phyloP scores from a whole-genome alignment of 2,113 vertebrate species.

The Baryphthengus martii region DNA sequence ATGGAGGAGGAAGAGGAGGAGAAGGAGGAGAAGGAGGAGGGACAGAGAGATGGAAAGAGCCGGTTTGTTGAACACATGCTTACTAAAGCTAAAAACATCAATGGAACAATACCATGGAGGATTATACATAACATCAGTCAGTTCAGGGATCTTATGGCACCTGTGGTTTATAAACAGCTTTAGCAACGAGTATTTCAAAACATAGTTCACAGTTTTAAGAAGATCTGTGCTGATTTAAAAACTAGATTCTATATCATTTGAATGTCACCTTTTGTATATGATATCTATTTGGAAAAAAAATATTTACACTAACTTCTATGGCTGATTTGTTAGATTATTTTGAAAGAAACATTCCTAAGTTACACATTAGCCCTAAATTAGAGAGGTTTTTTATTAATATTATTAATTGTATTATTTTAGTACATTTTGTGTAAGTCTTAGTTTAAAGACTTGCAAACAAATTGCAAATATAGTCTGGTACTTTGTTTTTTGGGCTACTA shows the following conservation, averaged over 20 bases:
- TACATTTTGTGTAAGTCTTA: conserved; percentile 66
- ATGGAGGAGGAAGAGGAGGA: neutral
- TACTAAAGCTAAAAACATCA: conserved; percentile 72
- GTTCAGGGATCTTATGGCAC: conserved; percentile 92
- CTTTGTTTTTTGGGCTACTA: conserved; percentile 56
- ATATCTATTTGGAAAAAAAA: conserved; percentile 81
- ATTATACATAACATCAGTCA: conserved; percentile 73
- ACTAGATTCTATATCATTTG: conserved; percentile 86
- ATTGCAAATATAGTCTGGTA: conserved; percentile 33
- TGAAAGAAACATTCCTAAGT: conserved; percentile 78
- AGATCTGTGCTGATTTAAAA: conserved; percentile 94
- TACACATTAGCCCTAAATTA: conserved; percentile 73
- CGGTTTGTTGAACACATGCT: conserved; percentile 72
- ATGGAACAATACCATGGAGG: conserved; percentile 72
- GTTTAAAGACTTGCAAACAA: conserved; percentile 62
- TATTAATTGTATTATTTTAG: conserved; percentile 44
- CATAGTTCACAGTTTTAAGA: conserved; percentile 97
- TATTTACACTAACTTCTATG: conserved; percentile 89
- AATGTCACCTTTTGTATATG: conserved; percentile 81
- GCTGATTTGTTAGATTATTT: conserved; percentile 76
- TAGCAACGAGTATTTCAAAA: conserved; percentile 88
- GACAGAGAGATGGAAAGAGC: conserved; percentile 47
- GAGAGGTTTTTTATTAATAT: conserved; percentile 13
- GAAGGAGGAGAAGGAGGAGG: neutral
- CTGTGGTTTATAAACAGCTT: conserved; percentile 95